Evolutionary conservation across 2,113 vertebrate species (phyloP).

Genomic region (Ptyas mucosa): DNA sequence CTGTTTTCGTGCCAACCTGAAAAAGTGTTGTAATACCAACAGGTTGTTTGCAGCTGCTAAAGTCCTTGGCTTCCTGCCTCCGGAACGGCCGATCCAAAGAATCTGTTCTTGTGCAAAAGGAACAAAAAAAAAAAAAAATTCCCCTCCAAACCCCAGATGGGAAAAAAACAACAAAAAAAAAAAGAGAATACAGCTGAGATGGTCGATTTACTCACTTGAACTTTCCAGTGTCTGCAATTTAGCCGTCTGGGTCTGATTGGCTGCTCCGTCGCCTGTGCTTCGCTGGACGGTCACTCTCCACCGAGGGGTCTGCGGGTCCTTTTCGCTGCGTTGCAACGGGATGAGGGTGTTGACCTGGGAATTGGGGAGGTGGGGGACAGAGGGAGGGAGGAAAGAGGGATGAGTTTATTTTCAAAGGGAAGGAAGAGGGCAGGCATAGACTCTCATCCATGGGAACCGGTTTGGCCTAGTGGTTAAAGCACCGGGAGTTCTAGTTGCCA

Average conservation of each 20-base stretch:
- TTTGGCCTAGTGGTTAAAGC: background rate
- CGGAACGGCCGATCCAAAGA: background rate
- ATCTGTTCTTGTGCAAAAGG: background rate
- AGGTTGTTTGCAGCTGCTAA: background rate
- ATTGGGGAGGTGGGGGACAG: background rate
- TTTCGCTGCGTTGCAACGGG: conserved; percentile 51
- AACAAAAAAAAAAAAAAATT: no score
- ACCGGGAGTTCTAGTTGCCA: no score
- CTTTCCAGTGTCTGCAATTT: fast-evolving
- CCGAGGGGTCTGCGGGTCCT: conserved; percentile 17
- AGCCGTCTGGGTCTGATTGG: background rate
- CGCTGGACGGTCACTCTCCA: conserved; percentile 56
- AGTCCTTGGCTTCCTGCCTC: background rate
- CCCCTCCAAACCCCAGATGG: background rate
- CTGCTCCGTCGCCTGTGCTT: background rate
- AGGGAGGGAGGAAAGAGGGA: background rate
- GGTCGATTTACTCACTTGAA: background rate
- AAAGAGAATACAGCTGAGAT: background rate
- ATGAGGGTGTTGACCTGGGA: conserved; percentile 60
- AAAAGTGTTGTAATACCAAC: background rate
- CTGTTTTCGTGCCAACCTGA: background rate
- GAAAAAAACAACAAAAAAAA: background rate
- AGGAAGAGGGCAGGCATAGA: background rate
- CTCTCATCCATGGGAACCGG: background rate
- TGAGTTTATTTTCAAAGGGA: background rate